Evolutionary conservation across 1,140 invertebrate genomes (phyloP).

Genomic region (Notospermus geniculatus): DNA sequence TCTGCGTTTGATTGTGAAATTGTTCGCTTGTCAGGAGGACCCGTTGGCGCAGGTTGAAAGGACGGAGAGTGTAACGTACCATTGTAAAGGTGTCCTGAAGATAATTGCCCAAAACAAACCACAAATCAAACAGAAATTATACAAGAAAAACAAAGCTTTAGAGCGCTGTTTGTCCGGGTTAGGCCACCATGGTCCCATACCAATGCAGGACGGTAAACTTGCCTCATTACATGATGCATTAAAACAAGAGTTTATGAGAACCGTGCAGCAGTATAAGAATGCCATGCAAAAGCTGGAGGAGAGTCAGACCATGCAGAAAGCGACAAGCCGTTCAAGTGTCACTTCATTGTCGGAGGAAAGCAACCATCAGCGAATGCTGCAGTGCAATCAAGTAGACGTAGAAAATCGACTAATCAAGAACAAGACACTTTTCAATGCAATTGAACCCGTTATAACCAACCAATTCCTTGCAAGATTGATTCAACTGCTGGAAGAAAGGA

Average conservation of each 20-base stretch:
- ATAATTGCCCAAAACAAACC: constrained; percentile 63
- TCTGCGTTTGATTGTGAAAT: constrained; percentile 74
- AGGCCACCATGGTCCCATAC: constrained; percentile 81
- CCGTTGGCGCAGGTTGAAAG: constrained; percentile 55
- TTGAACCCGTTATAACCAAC: constrained; percentile 67
- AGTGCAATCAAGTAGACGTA: constrained; percentile 69
- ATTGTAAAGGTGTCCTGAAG: constrained; percentile 62
- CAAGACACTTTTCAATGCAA: constrained; percentile 80
- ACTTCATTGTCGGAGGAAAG: constrained; percentile 80
- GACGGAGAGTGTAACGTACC: constrained; percentile 58
- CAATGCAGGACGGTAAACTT: constrained; percentile 62
- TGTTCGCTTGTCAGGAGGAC: constrained; percentile 67
- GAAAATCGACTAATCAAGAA: constrained; percentile 89
- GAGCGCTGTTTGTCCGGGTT: constrained; percentile 80
- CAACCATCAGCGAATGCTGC: constrained; percentile 84
- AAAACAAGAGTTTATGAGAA: constrained; percentile 77
- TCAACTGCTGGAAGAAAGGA: constrained; percentile 64
- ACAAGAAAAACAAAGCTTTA: constrained; percentile 67
- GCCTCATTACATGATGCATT: constrained; percentile 67
- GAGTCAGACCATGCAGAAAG: constrained; percentile 58
- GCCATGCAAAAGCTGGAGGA: constrained; percentile 85
- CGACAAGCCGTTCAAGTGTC: constrained; percentile 45
- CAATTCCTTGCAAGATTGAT: constrained; percentile 62
- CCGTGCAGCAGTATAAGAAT: constrained; percentile 81
- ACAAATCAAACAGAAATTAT: constrained; percentile 61